phyloP scores from a whole-genome alignment of 2,113 vertebrate genomes.

The Hipposideros armiger region DNA sequence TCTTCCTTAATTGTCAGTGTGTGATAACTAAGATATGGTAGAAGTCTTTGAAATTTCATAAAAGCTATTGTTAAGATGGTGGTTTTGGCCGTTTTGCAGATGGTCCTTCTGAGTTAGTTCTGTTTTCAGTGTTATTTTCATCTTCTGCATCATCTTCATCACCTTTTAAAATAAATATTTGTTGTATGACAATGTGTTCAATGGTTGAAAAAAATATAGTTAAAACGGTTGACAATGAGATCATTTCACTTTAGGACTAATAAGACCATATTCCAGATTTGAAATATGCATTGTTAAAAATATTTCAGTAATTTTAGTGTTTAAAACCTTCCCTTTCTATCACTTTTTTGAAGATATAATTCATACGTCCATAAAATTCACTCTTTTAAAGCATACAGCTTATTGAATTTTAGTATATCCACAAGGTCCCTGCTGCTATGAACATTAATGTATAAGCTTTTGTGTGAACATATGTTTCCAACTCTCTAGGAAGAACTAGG shows the following conservation, averaged over 20 bases:
- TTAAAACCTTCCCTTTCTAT: constrained; percentile 30
- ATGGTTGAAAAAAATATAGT: constrained; percentile 51
- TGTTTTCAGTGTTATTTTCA: constrained; percentile 76
- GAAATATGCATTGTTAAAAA: constrained; percentile 8
- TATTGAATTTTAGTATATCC: neutral
- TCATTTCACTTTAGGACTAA: constrained; percentile 55
- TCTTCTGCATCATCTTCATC: constrained; percentile 75
- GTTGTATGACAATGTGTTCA: constrained; percentile 66
- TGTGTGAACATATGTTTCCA: neutral
- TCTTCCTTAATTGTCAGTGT: neutral
- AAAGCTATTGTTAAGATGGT: constrained; percentile 57
- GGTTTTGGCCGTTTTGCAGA: constrained; percentile 86
- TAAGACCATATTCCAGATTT: constrained; percentile 19
- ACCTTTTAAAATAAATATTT: constrained; percentile 85
- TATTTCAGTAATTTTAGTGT: constrained; percentile 42
- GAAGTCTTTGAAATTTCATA: neutral
- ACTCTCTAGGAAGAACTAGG: neutral
- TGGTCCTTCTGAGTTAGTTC: constrained; percentile 76
- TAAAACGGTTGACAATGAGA: constrained; percentile 35
- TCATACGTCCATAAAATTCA: constrained; percentile 20
- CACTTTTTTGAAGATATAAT: neutral
- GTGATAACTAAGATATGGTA: neutral
- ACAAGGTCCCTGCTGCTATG: neutral
- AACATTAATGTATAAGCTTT: neutral
- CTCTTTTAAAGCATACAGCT: neutral